Base-by-base conservation (phyloP, 2,113 vertebrate species). In the Grallaria varia region DNA sequence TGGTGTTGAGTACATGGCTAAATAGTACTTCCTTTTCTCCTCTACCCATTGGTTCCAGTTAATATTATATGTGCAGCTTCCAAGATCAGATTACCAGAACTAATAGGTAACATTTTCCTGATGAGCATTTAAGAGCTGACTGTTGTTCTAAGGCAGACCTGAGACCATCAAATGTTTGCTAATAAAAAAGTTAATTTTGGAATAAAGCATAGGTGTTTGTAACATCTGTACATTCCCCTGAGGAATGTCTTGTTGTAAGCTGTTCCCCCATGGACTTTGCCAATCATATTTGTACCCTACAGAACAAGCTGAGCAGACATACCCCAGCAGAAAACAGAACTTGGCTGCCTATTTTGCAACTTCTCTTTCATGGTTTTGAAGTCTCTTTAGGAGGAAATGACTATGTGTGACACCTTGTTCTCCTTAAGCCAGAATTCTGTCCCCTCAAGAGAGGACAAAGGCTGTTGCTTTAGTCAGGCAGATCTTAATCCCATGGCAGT, bases 131-230 rank as follows among this genome's bases (percentile, higher is more conserved):
- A 60, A 23, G 53, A 93, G 92, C 63, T 91, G 82, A 71, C 77
- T 91, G 84, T 71, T 93, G 80, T 91, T 96, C 82, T 83, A 74
- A 81, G 84, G 69, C 67, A 95, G 69, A 89, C 84, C 87, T 84
- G 77, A 93, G 80, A 92, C 63, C 1, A 0, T 49, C 37, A 58
- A 96, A 86, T 91, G 80, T 96, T 96, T 96, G 92, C 96, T 92
- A 92, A 96, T 92, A 95, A 74, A 95, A 76, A 72, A 95, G 82
- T 95, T 96, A 92, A 95, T 92, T 96, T 85, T 89, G 89, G 95
- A 95, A 85, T 6, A 69, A 66, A 82, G 86, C 39, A 74, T 96
- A 95, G 96, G 80, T 91, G 91, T 95, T 87, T 75, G 86, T 84
- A 95, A 94, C 92, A 96, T 95, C 91, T 96, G 91, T 95, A 81